Evolutionary conservation across 1,140 invertebrate genomes (phyloP).

Genomic region (Papilio dardanus): DNA sequence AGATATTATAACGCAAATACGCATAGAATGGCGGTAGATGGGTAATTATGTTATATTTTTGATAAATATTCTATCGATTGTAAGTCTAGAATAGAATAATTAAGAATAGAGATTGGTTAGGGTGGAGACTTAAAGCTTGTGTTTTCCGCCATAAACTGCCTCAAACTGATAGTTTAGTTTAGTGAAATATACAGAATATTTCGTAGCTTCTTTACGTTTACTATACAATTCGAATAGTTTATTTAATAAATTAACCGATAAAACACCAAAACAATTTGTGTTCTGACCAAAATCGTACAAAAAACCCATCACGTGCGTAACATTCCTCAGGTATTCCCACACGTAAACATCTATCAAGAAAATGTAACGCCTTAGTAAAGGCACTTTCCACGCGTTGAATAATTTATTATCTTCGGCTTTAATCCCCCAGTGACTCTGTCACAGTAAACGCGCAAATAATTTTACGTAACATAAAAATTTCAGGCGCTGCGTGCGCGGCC

Average conservation of each 20-base stretch:
- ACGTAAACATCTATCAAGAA: constrained; percentile 38
- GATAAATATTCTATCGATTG: no score
- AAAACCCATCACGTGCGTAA: background rate
- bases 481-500: constrained; percentile 5
- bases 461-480: constrained; percentile 37
- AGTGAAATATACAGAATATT: no score
- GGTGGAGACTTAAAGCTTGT: no score
- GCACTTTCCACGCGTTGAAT: constrained; percentile 37
- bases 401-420: constrained; percentile 37
- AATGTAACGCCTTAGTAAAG: constrained; percentile 39
- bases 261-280: background rate
- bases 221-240: background rate
- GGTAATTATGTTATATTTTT: background rate
- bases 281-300: background rate
- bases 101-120: no score
- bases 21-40: background rate
- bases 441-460: constrained; percentile 36
- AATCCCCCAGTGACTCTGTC: constrained; percentile 34
- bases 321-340: constrained; percentile 33
- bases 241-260: background rate
- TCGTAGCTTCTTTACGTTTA: no score
- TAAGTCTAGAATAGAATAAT: no score
- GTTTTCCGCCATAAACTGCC: no score
- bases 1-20: background rate
- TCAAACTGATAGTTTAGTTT: no score